Conservation (phyloP, 2,113 vertebrate genomes). For the Marcusenius ussheri region DNA sequence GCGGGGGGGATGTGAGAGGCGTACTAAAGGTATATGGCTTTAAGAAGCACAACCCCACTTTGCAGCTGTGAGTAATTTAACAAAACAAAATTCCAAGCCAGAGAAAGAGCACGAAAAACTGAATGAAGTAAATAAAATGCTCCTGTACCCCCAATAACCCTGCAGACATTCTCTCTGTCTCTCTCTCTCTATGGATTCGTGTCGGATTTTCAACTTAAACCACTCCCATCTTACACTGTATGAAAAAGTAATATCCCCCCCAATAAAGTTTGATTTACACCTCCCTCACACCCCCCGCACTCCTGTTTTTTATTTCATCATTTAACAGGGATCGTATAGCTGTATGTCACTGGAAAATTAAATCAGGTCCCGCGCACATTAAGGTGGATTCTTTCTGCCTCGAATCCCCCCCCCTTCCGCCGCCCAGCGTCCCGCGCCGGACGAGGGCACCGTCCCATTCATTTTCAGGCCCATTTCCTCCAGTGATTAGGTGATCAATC, state of each 20-base stretch:
- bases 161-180: slow-evolving; percentile 30
- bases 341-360: slow-evolving; percentile 77
- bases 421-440: slow-evolving; percentile 54
- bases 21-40: slow-evolving; percentile 23
- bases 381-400: slow-evolving; percentile 65
- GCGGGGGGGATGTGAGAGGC: neutral
- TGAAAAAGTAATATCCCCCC: slow-evolving; percentile 70
- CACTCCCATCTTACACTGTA: slow-evolving; percentile 64
- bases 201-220: slow-evolving; percentile 49
- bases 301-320: slow-evolving; percentile 71
- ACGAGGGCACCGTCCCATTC: slow-evolving; percentile 75
- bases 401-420: slow-evolving; percentile 55
- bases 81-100: slow-evolving; percentile 37
- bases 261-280: slow-evolving; percentile 77
- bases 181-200: slow-evolving; percentile 51
- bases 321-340: slow-evolving; percentile 73
- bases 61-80: slow-evolving; percentile 36
- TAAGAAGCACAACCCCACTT: slow-evolving; percentile 29
- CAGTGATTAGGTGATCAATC: slow-evolving; percentile 80
- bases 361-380: slow-evolving; percentile 72
- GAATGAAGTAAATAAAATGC: slow-evolving; percentile 25
- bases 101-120: slow-evolving; percentile 33
- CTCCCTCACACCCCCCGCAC: slow-evolving; percentile 52
- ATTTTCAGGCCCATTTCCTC: slow-evolving; percentile 82
- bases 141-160: neutral